Evolutionary conservation across 2,113 vertebrate species (phyloP).

Genomic region (Alligator mississippiensis): DNA sequence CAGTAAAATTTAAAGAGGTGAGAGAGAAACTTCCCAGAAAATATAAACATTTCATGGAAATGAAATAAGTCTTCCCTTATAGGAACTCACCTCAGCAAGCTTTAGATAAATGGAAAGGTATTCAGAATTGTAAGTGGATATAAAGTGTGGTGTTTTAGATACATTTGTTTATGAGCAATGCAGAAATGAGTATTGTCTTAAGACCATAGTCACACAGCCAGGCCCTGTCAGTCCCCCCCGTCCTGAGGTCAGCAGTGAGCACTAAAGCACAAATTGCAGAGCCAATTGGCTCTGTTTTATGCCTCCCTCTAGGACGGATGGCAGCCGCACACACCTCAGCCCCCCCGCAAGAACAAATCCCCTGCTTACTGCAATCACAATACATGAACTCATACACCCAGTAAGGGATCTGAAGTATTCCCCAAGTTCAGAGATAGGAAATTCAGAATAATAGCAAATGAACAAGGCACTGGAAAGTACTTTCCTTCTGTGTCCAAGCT

Average conservation of each 20-base stretch:
- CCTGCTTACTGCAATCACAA: accelerated
- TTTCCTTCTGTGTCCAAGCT: neutral
- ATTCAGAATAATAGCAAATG: neutral
- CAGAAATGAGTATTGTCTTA: conserved; percentile 49
- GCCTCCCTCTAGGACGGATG: neutral
- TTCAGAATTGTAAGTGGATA: conserved; percentile 68
- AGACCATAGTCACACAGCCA: neutral
- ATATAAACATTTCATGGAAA: conserved; percentile 87
- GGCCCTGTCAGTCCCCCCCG: neutral
- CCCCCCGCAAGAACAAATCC: neutral
- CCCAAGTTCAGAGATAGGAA: neutral
- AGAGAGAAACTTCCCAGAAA: conserved; percentile 95
- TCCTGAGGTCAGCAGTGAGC: accelerated
- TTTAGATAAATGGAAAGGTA: conserved; percentile 73
- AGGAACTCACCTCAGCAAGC: conserved; percentile 71
- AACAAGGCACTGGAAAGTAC: neutral
- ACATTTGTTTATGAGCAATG: conserved; percentile 58
- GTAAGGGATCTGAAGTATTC: neutral
- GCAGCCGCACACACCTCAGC: neutral
- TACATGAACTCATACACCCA: neutral
- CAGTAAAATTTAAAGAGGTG: conserved; percentile 99
- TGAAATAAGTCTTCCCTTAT: conserved; percentile 84
- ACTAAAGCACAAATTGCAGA: neutral
- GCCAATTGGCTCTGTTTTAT: neutral
- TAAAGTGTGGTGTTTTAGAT: conserved; percentile 58